phyloP scores from a whole-genome alignment of 1,140 invertebrate species.

The Heliconius nattereri region DNA sequence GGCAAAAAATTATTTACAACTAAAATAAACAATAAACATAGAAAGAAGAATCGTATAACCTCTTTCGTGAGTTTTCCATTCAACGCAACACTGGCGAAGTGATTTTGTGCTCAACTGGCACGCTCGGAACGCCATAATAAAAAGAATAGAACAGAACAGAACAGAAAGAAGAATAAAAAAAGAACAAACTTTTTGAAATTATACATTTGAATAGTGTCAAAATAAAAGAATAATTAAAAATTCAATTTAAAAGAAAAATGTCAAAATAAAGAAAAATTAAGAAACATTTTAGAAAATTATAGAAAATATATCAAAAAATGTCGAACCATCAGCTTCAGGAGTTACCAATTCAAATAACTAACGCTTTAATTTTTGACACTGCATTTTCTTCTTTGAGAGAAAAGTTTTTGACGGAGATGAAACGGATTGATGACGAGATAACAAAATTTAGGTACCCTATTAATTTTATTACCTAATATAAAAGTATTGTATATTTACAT shows the following conservation, averaged over 20 bases:
- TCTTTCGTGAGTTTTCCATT: no score
- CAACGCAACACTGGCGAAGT: no score
- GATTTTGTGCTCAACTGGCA: no score
- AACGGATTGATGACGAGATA: slow-evolving; percentile 54
- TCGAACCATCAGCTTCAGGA: slow-evolving; percentile 42
- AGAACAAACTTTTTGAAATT: not conserved
- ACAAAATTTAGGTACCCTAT: slow-evolving; percentile 49
- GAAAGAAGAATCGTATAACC: not conserved
- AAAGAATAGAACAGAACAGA: no score
- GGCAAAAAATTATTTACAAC: not conserved
- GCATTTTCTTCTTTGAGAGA: slow-evolving; percentile 49
- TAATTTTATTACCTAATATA: not conserved
- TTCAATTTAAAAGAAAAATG: not conserved
- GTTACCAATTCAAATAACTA: slow-evolving; percentile 49
- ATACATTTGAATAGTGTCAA: not conserved
- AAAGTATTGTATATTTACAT: not conserved
- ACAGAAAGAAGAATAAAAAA: not conserved
- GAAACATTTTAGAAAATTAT: not conserved
- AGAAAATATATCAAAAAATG: slow-evolving; percentile 19
- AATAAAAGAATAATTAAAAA: not conserved
- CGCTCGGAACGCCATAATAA: no score
- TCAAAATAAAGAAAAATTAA: slow-evolving; percentile 1
- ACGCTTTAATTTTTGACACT: slow-evolving; percentile 48
- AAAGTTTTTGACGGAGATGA: slow-evolving; percentile 50
- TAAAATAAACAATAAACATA: not conserved